Percentiles rank a stretch among this genome's conserved stretches.
phyloP scores from a whole-genome alignment of 2,888 invertebrate species.

The Luffia ferchaultella region DNA sequence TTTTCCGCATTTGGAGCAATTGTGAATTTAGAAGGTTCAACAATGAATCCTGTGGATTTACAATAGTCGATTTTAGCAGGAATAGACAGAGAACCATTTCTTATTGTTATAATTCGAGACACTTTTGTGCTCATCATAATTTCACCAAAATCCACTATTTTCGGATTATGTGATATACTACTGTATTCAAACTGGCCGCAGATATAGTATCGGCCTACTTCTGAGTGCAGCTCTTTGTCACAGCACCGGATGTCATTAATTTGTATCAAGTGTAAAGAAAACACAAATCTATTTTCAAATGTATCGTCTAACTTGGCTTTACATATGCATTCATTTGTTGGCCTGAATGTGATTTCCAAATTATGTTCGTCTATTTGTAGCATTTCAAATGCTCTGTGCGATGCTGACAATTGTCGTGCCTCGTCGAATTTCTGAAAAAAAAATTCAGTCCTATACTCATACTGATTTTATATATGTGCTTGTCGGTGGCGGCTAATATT shows the following conservation, averaged over 20 bases:
- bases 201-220: conserved; percentile 60
- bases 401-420: conserved; percentile 45
- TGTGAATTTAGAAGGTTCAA: conserved; percentile 37
- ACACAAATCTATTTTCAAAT: conserved; percentile 40
- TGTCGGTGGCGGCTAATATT: too few relatives aligned
- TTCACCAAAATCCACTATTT: conserved; percentile 46
- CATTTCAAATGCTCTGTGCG: conserved; percentile 45
- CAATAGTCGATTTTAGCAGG: conserved; percentile 43
- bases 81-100: conserved; percentile 44
- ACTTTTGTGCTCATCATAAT: conserved; percentile 37
- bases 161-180: conserved; percentile 49
- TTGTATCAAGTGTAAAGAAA: conserved; percentile 44
- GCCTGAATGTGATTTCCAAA: conserved; percentile 38
- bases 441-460: too few relatives aligned
- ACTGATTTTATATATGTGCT: too few relatives aligned
- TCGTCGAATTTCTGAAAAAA: conserved; percentile 47
- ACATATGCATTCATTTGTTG: conserved; percentile 44
- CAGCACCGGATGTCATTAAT: conserved; percentile 42
- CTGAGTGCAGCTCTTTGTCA: conserved; percentile 39
- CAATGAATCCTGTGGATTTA: conserved; percentile 38
- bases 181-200: conserved; percentile 64
- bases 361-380: conserved; percentile 24
- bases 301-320: conserved; percentile 31
- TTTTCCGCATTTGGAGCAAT: conserved; percentile 39
- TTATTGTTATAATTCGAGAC: conserved; percentile 39